Evolutionary conservation across 2,113 vertebrate species (phyloP).

Genomic region (Lethenteron reissneri): DNA sequence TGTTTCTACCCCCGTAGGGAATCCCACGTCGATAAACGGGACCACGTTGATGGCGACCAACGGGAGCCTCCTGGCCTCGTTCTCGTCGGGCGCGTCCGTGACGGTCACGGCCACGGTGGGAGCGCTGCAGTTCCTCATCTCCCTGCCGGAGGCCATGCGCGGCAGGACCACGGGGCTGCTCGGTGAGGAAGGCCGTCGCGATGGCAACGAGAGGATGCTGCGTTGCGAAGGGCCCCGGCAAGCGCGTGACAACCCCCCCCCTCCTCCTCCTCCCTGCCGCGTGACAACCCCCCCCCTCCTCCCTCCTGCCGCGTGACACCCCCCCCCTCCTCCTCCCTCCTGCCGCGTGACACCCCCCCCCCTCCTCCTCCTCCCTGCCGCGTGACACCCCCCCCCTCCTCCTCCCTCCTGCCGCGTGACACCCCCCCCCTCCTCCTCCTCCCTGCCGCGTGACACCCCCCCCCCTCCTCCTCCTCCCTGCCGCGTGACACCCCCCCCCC

Average conservation of each 20-base stretch:
- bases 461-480: not conserved
- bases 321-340: no score
- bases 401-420: no score
- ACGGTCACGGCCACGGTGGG: not conserved
- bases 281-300: no score
- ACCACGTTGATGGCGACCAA: not conserved
- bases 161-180: not conserved
- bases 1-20: not conserved
- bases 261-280: not conserved
- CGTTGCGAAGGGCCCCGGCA: not conserved
- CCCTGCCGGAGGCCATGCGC: not conserved
- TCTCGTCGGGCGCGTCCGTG: not conserved
- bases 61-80: not conserved
- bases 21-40: not conserved
- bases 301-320: no score
- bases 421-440: not conserved
- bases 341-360: not conserved
- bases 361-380: not conserved
- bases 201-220: not conserved
- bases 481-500: no score
- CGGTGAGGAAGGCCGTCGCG: conserved; percentile 1
- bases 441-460: not conserved
- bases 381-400: no score
- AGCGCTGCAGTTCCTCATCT: not conserved
- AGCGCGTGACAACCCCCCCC: not conserved